Conservation (phyloP, 2,113 vertebrate genomes). For the Psephotus haematonotus region DNA sequence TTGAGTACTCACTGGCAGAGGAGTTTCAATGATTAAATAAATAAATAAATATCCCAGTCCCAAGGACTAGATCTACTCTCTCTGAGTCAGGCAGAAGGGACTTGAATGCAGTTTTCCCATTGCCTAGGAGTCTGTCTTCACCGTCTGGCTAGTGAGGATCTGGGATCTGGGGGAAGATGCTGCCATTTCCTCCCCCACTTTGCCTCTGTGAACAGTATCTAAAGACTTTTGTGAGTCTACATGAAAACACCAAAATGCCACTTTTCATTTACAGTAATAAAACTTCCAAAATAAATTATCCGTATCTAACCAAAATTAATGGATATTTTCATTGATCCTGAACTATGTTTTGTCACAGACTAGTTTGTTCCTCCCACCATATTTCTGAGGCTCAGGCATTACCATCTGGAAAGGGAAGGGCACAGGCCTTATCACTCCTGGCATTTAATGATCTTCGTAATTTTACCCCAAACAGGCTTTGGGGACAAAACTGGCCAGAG, state of each 20-base stretch:
- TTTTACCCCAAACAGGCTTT: not conserved
- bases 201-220: not conserved
- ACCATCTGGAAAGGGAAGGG: not conserved
- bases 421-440: not conserved
- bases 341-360: not conserved
- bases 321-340: not conserved
- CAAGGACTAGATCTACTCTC: not conserved
- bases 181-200: not conserved
- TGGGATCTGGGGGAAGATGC: not conserved
- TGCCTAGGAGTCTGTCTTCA: not conserved
- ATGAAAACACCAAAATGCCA: not conserved
- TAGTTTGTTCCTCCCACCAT: not conserved
- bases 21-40: not conserved
- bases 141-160: not conserved
- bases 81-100: not conserved
- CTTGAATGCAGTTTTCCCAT: not conserved
- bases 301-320: not conserved
- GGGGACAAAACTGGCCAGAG: not conserved
- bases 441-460: not conserved
- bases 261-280: not conserved
- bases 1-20: not conserved
- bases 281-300: not conserved
- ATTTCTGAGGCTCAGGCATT: not conserved
- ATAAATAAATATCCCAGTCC: not conserved
- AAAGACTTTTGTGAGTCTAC: not conserved